Base-by-base conservation (phyloP, 2,113 vertebrate genomes). In the Pachycephala philippinensis region DNA sequence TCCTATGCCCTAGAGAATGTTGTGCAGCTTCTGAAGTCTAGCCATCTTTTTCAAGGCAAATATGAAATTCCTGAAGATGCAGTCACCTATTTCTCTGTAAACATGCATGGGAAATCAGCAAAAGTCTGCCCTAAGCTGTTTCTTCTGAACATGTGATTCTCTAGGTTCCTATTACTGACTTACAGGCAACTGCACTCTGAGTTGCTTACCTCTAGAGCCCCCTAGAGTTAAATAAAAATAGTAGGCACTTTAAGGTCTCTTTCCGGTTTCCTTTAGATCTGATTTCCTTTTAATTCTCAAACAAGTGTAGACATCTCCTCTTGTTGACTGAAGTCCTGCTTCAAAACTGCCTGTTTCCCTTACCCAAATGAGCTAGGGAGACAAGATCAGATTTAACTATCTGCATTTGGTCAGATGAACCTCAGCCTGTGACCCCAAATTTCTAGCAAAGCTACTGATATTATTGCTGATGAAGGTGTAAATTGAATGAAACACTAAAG, bases 381-480 rank as follows among this genome's bases (percentile, higher is more conserved):
- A 77, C 19, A 13, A n/a, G 27, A 65, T 39, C 37, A 56, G 27
- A 47, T 65, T 39, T 39, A 89, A 12, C 15, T 42, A 44, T 13
- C 11, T 57, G 11, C 11, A 39, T 54, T 88, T 59, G 10, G 2
- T 71, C 33, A 56, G 35, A 45, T 59, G 22, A 47, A 42, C 54
- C 28, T 77, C 30, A 66, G 1, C 11, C 3, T 0, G 0, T 11
- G 33, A 68, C 21, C n/a, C 11, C 28, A 63, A 42, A 35, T 74
- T 91, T 79, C 52, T 56, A 42, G 21, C 0, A 0, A 53, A 57
- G 13, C 8, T 52, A 23, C 20, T 50, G 64, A 53, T 87, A 49
- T 23, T n/a, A 70, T 24, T 50, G 17, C 6, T 50, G 14, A 54
- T 50, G 11, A 42, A 52, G 4, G 15, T 66, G 12, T 54, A 61